These are phyloP conservation scores for Loripinus fragilis DNA, from an alignment of 2,888 invertebrate genomes.

Conservation along the genomic window DNA sequence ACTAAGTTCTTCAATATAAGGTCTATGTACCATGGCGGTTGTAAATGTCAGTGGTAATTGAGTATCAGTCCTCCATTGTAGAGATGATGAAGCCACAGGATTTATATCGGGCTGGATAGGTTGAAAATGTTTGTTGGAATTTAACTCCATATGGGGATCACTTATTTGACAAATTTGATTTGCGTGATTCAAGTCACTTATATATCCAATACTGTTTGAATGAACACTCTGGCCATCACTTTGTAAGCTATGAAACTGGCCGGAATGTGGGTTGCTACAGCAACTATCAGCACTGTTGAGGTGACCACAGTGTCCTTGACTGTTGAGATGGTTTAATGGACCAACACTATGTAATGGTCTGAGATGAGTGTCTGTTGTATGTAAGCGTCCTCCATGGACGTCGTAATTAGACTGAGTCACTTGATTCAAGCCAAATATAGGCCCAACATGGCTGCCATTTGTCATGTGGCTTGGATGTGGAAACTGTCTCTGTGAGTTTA, in stretches of 20 bases:
- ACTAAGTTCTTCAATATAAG: constrained; percentile 58
- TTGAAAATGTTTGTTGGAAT: constrained; percentile 17
- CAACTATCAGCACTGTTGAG: constrained; percentile 21
- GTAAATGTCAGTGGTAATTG: constrained; percentile 54
- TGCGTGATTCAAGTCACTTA: constrained; percentile 47
- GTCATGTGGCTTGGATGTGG: constrained; percentile 9
- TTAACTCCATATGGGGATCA: not conserved
- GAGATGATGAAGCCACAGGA: not conserved
- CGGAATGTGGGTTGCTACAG: constrained; percentile 1
- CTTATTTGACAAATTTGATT: constrained; percentile 20
- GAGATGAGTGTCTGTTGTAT: constrained; percentile 55
- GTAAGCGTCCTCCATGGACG: constrained; percentile 55
- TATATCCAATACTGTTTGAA: constrained; percentile 59
- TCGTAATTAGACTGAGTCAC: constrained; percentile 58
- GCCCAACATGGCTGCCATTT: constrained; percentile 20
- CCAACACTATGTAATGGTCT: constrained; percentile 51
- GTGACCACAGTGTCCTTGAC: constrained; percentile 41
- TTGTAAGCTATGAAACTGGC: constrained; percentile 20
- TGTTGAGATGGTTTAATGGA: constrained; percentile 35
- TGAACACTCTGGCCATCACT: constrained; percentile 25
- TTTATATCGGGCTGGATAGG: constrained; percentile 16
- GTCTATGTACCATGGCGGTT: constrained; percentile 66
- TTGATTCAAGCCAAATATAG: constrained; percentile 32
- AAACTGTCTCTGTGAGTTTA: constrained; percentile 8
- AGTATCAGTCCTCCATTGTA: not conserved